These are phyloP conservation scores for Darevskia mixta DNA, from an alignment of 2,797 vertebrate species.

Conservation along the genomic window DNA sequence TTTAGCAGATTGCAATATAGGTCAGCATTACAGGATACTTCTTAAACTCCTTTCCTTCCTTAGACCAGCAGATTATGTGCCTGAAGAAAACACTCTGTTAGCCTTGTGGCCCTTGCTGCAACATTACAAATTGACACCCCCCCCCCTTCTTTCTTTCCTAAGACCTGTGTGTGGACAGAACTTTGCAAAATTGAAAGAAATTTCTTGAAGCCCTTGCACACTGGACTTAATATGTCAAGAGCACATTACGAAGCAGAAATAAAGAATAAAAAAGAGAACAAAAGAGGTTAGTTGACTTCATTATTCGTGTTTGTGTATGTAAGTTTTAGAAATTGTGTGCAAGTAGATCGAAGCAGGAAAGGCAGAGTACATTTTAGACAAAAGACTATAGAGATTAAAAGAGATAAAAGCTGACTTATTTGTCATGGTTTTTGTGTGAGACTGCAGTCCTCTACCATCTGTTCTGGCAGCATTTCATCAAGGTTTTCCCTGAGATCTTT, in stretches of 20 bases:
- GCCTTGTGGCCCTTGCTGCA: not conserved
- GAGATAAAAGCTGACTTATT: not conserved
- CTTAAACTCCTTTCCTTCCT: not conserved
- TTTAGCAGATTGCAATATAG: not conserved
- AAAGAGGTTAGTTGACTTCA: slow-evolving; percentile 76
- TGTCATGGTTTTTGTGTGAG: not conserved
- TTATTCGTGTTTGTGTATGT: slow-evolving; percentile 40
- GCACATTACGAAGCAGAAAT: slow-evolving; percentile 89
- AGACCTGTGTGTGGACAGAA: slow-evolving; percentile 86
- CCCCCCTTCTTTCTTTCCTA: slow-evolving; percentile 45
- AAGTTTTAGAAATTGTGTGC: slow-evolving; percentile 28
- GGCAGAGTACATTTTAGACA: slow-evolving; percentile 2
- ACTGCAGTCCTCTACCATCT: not conserved
- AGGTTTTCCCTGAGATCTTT: not conserved
- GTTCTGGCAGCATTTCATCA: not conserved
- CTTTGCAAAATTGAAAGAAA: slow-evolving; percentile 83
- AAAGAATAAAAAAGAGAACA: slow-evolving; percentile 85
- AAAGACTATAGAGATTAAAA: not conserved
- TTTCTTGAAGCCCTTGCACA: slow-evolving; percentile 87
- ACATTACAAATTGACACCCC: not conserved
- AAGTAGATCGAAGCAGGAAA: slow-evolving; percentile 8
- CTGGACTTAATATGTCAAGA: slow-evolving; percentile 90
- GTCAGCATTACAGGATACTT: not conserved
- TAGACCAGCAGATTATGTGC: not conserved
- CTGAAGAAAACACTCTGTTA: not conserved